A percentile compares a stretch with the other conserved stretches of the same genome.
phyloP scores from a whole-genome alignment of 2,888 invertebrate genomes.

The Lottia scabra region DNA sequence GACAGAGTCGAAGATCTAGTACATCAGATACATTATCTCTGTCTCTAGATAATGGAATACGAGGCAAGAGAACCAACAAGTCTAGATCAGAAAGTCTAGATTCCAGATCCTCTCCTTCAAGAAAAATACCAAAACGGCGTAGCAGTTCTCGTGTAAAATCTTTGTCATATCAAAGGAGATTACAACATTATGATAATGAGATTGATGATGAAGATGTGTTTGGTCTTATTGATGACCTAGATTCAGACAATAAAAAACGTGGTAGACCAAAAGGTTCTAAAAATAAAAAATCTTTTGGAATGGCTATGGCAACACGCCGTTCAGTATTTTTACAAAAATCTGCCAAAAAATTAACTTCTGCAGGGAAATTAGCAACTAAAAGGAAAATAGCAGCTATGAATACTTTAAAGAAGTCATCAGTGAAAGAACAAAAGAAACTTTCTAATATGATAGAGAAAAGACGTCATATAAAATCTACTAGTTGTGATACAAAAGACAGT shows the following conservation, averaged over 20 bases:
- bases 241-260: background rate
- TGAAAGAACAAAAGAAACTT: conserved; percentile 27
- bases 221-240: background rate
- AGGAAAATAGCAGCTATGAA: conserved; percentile 21
- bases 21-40: too few species aligned
- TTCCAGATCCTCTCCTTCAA: background rate
- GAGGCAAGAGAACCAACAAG: background rate
- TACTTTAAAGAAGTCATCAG: conserved; percentile 18
- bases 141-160: background rate
- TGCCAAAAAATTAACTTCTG: background rate
- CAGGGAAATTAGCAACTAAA: conserved; percentile 7
- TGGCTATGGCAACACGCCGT: background rate
- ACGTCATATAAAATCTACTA: conserved; percentile 20
- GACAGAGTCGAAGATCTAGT: too few species aligned
- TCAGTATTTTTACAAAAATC: background rate
- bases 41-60: too few species aligned
- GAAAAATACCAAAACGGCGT: background rate
- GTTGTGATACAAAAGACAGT: conserved; percentile 12
- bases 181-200: background rate
- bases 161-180: background rate
- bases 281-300: background rate
- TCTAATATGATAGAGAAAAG: conserved; percentile 34
- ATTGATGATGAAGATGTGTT: background rate
- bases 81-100: background rate
- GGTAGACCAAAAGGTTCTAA: background rate